Percentiles rank a stretch among this genome's conserved stretches.
These are phyloP conservation scores for Papilio elwesi DNA, from an alignment of 2,888 invertebrate genomes.

Conservation along the genomic window DNA sequence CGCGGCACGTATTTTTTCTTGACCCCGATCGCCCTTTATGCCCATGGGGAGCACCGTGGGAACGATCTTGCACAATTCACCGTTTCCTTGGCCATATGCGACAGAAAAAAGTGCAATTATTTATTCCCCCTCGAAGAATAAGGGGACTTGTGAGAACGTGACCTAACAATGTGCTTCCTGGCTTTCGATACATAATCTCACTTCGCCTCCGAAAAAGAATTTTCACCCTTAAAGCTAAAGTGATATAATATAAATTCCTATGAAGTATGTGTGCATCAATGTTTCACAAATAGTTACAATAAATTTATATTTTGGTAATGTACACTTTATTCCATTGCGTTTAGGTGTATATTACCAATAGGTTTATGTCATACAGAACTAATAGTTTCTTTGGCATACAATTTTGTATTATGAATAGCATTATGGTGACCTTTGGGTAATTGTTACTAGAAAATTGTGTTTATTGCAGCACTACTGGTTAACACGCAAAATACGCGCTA, in stretches of 20 bases:
- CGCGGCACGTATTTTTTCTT: slow-evolving; percentile 81
- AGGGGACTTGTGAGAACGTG: slow-evolving; percentile 84
- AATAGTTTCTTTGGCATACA: slow-evolving; percentile 65
- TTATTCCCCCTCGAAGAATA: slow-evolving; percentile 83
- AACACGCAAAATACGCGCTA: no score
- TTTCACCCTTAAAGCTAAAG: slow-evolving; percentile 62
- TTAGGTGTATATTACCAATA: slow-evolving; percentile 53
- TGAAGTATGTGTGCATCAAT: slow-evolving; percentile 59
- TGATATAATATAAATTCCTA: slow-evolving; percentile 64
- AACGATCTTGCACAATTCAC: slow-evolving; percentile 80
- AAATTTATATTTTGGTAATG: slow-evolving; percentile 53
- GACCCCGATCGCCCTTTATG: slow-evolving; percentile 80
- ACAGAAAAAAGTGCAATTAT: slow-evolving; percentile 85
- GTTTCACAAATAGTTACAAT: slow-evolving; percentile 67
- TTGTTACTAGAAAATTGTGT: slow-evolving; percentile 12
- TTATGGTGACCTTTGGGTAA: slow-evolving; percentile 30
- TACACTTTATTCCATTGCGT: slow-evolving; percentile 45
- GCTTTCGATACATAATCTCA: slow-evolving; percentile 78
- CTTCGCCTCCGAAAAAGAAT: slow-evolving; percentile 57
- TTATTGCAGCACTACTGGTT: neutral
- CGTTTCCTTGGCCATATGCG: slow-evolving; percentile 83
- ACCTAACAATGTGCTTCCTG: slow-evolving; percentile 84
- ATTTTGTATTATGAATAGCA: slow-evolving; percentile 32
- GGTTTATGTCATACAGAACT: slow-evolving; percentile 52
- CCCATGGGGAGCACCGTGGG: slow-evolving; percentile 82